Percentiles rank a stretch among this genome's conserved stretches.
These are phyloP conservation scores for Mastigias papua DNA, from an alignment of 30 jellyfish, hydroid and myxozoan species.

Conservation along the genomic window DNA sequence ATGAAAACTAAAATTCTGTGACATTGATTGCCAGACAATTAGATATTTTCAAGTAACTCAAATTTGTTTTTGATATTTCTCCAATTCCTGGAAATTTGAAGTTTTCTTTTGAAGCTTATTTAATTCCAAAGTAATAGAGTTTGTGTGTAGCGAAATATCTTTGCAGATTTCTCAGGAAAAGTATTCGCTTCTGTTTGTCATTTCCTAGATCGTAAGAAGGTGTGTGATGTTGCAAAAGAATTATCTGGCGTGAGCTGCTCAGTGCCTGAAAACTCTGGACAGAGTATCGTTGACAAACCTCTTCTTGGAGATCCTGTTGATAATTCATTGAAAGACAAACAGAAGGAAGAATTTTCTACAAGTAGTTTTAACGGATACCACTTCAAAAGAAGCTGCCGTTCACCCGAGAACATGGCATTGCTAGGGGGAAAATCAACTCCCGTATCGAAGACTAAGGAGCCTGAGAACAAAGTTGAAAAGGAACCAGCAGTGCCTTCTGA, in stretches of 20 bases:
- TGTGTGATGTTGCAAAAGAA: neutral
- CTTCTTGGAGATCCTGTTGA: neutral
- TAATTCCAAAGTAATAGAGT: too few relatives aligned
- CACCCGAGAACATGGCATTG: slow-evolving; percentile 44
- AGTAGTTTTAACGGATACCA: neutral
- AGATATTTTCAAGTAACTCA: too few relatives aligned
- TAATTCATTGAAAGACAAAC: neutral
- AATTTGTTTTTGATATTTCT: too few relatives aligned
- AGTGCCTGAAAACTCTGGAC: neutral
- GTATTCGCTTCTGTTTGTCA: too few relatives aligned
- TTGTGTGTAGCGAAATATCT: too few relatives aligned
- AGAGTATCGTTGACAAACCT: neutral
- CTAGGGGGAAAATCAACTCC: slow-evolving; percentile 97
- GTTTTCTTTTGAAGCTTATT: too few relatives aligned
- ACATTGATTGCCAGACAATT: too few relatives aligned
- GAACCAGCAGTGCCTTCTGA: slow-evolving; percentile 48
- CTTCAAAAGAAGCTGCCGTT: neutral
- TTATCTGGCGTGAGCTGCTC: neutral
- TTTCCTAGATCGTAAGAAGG: slow-evolving; percentile 7
- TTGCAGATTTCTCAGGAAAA: too few relatives aligned
- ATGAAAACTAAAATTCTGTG: too few relatives aligned
- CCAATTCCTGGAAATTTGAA: too few relatives aligned
- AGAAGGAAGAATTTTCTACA: neutral
- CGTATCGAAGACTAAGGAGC: slow-evolving; percentile 60
- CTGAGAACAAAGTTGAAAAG: slow-evolving; percentile 50